Evolutionary conservation across 2,797 vertebrate genomes (phyloP), one percentile per base, ranked within the genome.

Genomic region (Brachyalestes nurse): DNA sequence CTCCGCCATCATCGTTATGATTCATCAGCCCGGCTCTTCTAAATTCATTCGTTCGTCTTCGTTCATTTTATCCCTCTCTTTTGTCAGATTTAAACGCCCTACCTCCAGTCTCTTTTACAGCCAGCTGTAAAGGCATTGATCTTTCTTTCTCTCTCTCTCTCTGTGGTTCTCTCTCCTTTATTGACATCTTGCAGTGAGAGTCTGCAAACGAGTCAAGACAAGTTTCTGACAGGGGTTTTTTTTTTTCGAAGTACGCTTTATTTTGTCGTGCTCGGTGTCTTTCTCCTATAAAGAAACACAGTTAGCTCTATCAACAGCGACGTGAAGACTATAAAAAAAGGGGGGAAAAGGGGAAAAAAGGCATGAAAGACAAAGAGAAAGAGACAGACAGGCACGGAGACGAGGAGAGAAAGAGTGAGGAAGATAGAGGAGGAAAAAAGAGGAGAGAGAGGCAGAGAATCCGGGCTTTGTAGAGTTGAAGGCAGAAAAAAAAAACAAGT

Each of bases 301-400:
- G 93, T 95, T 95, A 94, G 93, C 94, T 95, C 94, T 93, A 95
- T 94, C 93, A 94, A 95, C 94, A 95, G 90, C 93, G 92, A 93
- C 93, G 91, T 89, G 87, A 91, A 91, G 91, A 94, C 92, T 92
- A 90, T 88, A 90, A 94, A 94, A 91, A 70, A 45, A 67, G 57
- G 75, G 67, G 47, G 3, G 3, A 28, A 28, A 28, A 28, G 28
- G 28, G 28, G 28, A 28, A 57, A 55, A 84, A 47, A 45, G n/a
- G 57, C 38, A 34, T 78, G 82, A 76, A 76, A 72, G 77, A 79
- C 82, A 66, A 61, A 74, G 80, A 85, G 80, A 76, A 70, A 85
- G 90, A 80, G 90, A 84, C 82, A 61, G 77, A 71, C 64, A 62
- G 16, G 74, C 74, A 84, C 70, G 12, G 9, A 13, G 47, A 49